Conservation (phyloP, 2,113 vertebrate genomes). For the Neogobius melanostomus region DNA sequence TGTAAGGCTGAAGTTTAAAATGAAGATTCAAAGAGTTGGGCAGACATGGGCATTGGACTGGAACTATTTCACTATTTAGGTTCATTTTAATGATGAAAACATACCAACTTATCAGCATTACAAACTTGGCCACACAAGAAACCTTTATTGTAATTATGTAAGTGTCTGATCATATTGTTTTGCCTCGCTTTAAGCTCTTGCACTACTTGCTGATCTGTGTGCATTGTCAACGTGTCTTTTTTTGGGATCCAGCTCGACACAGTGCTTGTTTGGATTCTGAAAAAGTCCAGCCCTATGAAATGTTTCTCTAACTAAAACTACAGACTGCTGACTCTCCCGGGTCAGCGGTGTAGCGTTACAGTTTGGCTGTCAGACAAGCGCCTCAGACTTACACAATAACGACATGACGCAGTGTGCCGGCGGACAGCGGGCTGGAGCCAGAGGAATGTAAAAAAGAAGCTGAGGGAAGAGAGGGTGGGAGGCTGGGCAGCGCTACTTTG, state of each 20-base stretch:
- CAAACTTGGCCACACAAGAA: no score
- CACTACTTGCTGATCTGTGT: not conserved
- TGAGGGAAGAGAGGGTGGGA: not conserved
- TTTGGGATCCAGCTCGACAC: constrained; percentile 25
- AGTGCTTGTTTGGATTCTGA: constrained; percentile 22
- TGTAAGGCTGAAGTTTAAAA: constrained; percentile 14
- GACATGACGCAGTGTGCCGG: constrained; percentile 37
- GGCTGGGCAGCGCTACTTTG: constrained; percentile 2
- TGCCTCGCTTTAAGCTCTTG: no score
- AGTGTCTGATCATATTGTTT: no score
- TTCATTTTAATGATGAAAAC: no score
- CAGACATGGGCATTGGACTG: not conserved
- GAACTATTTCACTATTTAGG: no score
- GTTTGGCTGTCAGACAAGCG: constrained; percentile 52
- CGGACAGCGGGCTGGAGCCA: constrained; percentile 19
- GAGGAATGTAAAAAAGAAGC: not conserved
- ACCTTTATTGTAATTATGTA: not conserved
- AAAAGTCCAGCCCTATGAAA: constrained; percentile 43
- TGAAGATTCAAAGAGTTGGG: not conserved
- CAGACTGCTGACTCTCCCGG: constrained; percentile 60
- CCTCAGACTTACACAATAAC: constrained; percentile 51
- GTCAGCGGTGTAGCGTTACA: constrained; percentile 65
- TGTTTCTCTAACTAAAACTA: constrained; percentile 53
- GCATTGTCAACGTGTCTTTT: constrained; percentile 6
- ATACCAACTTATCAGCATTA: no score